phyloP scores from a whole-genome alignment of 2,113 vertebrate species.

The Triplophysa tibetana region DNA sequence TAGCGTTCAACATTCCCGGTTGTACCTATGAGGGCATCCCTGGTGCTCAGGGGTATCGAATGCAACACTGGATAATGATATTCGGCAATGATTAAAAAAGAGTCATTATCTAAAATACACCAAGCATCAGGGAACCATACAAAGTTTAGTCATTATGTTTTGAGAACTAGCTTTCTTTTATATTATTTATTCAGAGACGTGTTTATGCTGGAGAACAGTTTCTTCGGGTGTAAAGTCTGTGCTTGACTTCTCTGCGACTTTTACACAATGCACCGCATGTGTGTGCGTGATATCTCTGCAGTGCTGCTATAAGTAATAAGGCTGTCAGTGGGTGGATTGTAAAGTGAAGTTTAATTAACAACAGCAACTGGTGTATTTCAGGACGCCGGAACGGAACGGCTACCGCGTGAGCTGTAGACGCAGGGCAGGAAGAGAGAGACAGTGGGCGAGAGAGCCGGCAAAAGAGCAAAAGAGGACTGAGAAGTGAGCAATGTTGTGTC shows the following conservation, averaged over 20 bases:
- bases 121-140: background rate
- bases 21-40: no score
- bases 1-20: no score
- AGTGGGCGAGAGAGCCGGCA: background rate
- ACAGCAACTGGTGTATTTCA: slow-evolving; percentile 23
- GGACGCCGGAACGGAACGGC: background rate
- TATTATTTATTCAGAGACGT: background rate
- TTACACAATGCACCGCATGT: background rate
- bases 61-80: no score
- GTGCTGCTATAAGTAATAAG: slow-evolving; percentile 18
- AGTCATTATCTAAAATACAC: background rate
- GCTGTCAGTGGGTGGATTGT: slow-evolving; percentile 18
- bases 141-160: background rate
- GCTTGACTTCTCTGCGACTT: slow-evolving; percentile 44
- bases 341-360: slow-evolving; percentile 41
- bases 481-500: background rate
- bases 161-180: background rate
- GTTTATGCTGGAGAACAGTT: background rate
- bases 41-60: no score
- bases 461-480: background rate
- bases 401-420: background rate
- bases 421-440: background rate
- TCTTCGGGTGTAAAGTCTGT: slow-evolving; percentile 13
- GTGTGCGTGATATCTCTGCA: slow-evolving; percentile 19
- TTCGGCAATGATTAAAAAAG: no score